These are phyloP conservation scores for Calycopis cecrops DNA, from an alignment of 1,140 invertebrate species.

Conservation along the genomic window DNA sequence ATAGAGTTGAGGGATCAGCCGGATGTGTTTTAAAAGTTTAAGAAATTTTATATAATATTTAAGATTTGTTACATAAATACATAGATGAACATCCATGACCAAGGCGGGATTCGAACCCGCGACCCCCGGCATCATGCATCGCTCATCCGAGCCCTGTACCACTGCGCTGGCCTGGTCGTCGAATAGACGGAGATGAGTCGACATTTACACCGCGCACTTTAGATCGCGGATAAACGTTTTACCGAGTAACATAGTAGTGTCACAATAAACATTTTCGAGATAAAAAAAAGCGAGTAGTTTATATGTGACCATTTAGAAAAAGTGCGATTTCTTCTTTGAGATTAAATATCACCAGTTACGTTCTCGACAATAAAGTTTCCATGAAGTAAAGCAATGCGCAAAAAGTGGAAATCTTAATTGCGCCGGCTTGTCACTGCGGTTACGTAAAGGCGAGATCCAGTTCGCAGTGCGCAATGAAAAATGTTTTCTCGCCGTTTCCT, in stretches of 20 bases:
- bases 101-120: no score
- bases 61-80: no score
- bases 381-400: constrained; percentile 68
- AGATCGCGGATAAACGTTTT: constrained; percentile 48
- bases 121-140: no score
- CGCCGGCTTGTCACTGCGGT: constrained; percentile 57
- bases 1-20: no score
- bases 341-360: constrained; percentile 63
- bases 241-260: constrained; percentile 43
- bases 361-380: constrained; percentile 71
- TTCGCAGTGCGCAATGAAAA: constrained; percentile 60
- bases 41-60: no score
- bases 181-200: constrained; percentile 19
- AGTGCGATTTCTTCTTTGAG: constrained; percentile 67
- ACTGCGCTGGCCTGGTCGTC: no score
- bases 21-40: no score
- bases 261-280: constrained; percentile 16
- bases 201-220: constrained; percentile 19
- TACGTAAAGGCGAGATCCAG: constrained; percentile 69
- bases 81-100: no score
- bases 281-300: constrained; percentile 36
- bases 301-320: constrained; percentile 67
- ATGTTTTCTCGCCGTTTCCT: constrained; percentile 70
- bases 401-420: constrained; percentile 74
- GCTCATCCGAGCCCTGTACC: no score